Base-by-base conservation (phyloP, 2,797 vertebrate species). In the Parotocinclus haroldoi region DNA sequence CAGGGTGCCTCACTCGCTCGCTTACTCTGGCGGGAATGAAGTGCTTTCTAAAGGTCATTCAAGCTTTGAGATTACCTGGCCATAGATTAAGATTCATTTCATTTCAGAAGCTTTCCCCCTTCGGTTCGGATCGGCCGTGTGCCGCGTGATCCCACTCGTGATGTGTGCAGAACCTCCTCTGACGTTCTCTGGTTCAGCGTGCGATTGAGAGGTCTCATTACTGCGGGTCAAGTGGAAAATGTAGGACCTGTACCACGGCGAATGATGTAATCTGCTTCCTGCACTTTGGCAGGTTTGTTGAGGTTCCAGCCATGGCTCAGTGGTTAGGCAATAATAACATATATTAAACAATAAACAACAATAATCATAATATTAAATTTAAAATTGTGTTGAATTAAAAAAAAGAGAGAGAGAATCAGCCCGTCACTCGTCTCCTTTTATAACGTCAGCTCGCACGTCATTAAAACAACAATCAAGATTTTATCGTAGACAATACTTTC, bases 221-320 rank as follows among this genome's bases (percentile, higher is more conserved):
- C 45, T 72, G 65, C 53, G 63, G 54, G 40, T 69, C 58, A 66
- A 38, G 38, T 74, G 61, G 65, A 74, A 78, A 59, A n/a, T 59
- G 50, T 57, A 63, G 56, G 36, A 40, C 18, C 65, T 53, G 36
- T 63, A 48, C 68, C 57, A 58, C 53, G 60, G 63, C 69, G 72
- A 79, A 76, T 72, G 58, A 37, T 45, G 54, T 50, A 10, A 37
- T 54, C 58, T 57, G 42, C 58, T 48, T 68, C 52, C 46, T 11
- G 58, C 44, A 39, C 40, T 38, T 54, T 67, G 59, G 69, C 66
- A 55, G 49, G n/a, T 57, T 10, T 65, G 42, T 12, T 4, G 3
- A 13, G 44, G 12, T 46, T 6, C 44, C 10, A 46, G n/a, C n/a
- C n/a, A n/a, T n/a, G n/a, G n/a, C n/a, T n/a, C n/a, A n/a, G n/a